Base-by-base conservation (phyloP, 2,888 invertebrate genomes). In the Trachelus troglodyta region DNA sequence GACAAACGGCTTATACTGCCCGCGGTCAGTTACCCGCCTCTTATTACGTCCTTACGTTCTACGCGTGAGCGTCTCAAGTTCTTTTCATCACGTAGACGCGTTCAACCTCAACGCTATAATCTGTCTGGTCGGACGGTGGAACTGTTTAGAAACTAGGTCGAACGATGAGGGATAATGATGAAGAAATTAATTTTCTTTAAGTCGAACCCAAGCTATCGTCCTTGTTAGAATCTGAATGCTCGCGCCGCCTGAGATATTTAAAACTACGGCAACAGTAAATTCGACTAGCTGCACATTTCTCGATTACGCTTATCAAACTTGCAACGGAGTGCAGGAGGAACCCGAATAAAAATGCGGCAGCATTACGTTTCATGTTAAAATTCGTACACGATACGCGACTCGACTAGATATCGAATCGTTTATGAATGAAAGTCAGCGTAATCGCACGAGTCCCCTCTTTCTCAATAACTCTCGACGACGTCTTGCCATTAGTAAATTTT, bases 381-480 rank as follows among this genome's bases (percentile, higher is more conserved):
- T 69, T 73, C 30, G 37, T 73, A 69, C 74, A 74, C 80, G 80
- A 80, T 75, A 76, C 73, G 75, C 56, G 81, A 40, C 15, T 79
- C 78, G 82, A 80, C 81, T 83, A 80, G 80, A 84, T 84, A 81
- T 84, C 80, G 80, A 56, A 23, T 73, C 75, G 69, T 71, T 84
- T 81, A 80, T 84, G 82, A 84, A 84, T 84, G 83, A 81, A 84
- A 81, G 79, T 77, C 79, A 74, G 37, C 75, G 12, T 23, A 15
- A 71, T 69, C n/a, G 71, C 34, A 23, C 33, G 73, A 31, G 12
- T 12, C 35, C 71, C 15, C 69, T 69, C 76, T 78, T 80, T 81
- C 79, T 82, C 77, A 82, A 79, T 79, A 40, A 23, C 69, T 80
- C 73, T 76, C 75, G 73, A 74, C 78, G 75, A 73, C 56, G 68